These are phyloP conservation scores for Octodon degus DNA, from an alignment of 2,113 vertebrate genomes.

Conservation along the genomic window DNA sequence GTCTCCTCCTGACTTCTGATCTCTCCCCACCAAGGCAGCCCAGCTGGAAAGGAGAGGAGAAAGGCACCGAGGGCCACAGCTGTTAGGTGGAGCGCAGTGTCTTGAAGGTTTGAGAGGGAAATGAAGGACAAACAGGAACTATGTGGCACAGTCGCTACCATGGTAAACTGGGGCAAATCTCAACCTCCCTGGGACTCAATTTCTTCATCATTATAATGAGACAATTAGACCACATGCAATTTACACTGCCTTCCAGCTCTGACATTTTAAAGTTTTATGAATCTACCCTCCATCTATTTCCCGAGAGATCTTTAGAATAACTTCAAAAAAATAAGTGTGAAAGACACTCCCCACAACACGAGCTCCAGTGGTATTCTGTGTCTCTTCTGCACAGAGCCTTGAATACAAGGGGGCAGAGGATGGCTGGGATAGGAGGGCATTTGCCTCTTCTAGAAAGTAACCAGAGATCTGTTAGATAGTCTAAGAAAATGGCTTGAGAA, in stretches of 20 bases:
- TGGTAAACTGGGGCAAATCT: slow-evolving; percentile 52
- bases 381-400: not conserved
- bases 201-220: slow-evolving; percentile 67
- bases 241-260: slow-evolving; percentile 66
- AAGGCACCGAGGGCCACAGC: no score
- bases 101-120: not conserved
- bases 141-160: not conserved
- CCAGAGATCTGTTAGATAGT: not conserved
- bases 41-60: not conserved
- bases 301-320: slow-evolving; percentile 61
- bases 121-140: slow-evolving; percentile 7
- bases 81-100: not conserved
- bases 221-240: slow-evolving; percentile 56
- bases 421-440: not conserved
- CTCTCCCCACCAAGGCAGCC: not conserved
- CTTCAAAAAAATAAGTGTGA: slow-evolving; percentile 50
- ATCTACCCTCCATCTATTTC: slow-evolving; percentile 50
- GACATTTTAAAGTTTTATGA: slow-evolving; percentile 72
- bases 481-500: not conserved
- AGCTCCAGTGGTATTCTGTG: accelerated
- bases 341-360: not conserved
- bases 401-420: not conserved
- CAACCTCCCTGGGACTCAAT: slow-evolving; percentile 50
- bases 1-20: not conserved
- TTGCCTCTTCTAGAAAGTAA: not conserved